Evolutionary conservation across 2,888 invertebrate species (phyloP).

Genomic region (Nemotelus nigrinus): DNA sequence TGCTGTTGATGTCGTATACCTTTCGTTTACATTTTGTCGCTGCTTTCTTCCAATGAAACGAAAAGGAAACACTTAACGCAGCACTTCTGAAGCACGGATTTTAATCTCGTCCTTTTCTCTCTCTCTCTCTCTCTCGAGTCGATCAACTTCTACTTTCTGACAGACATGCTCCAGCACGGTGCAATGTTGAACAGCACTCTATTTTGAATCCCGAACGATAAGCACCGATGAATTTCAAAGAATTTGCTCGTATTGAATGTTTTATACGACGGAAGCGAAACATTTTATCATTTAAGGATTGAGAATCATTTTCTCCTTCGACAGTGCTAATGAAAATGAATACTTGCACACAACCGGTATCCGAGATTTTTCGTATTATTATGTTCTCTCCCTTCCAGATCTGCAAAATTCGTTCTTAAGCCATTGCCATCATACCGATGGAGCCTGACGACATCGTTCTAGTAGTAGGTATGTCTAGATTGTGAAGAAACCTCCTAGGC

Average conservation of each 20-base stretch:
- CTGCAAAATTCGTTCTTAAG: background rate
- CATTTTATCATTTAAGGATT: slow-evolving; percentile 45
- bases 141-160: slow-evolving; percentile 1
- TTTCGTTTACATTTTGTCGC: slow-evolving; percentile 9
- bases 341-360: slow-evolving; percentile 28
- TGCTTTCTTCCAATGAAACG: slow-evolving; percentile 13
- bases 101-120: background rate
- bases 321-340: slow-evolving; percentile 35
- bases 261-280: slow-evolving; percentile 42
- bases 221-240: slow-evolving; percentile 40
- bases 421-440: too few species aligned
- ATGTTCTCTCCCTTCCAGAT: background rate
- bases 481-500: background rate
- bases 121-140: slow-evolving; percentile 1
- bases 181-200: background rate
- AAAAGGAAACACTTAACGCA: slow-evolving; percentile 39
- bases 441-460: too few species aligned
- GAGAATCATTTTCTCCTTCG: slow-evolving; percentile 37
- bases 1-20: slow-evolving; percentile 20
- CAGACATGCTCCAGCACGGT: background rate
- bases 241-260: slow-evolving; percentile 37
- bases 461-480: background rate
- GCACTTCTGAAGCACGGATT: slow-evolving; percentile 36
- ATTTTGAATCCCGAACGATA: background rate
- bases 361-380: background rate